Evolutionary conservation across 2,888 invertebrate species (phyloP).

Genomic region (Lochmaea crataegi): DNA sequence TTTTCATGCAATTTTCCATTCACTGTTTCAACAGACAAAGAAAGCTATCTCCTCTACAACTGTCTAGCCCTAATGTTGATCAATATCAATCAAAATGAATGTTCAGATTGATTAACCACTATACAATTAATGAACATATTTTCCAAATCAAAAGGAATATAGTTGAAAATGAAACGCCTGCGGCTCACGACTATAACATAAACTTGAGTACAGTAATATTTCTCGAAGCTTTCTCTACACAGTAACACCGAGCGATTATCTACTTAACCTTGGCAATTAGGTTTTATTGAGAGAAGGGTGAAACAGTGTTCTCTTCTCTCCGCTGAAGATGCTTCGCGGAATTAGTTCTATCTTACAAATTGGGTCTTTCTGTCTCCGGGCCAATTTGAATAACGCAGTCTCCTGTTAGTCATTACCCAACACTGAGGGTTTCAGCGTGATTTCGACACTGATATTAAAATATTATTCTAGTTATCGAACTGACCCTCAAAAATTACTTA

Average conservation of each 20-base stretch:
- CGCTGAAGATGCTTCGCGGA: constrained; percentile 20
- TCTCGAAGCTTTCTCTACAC: background rate
- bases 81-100: too few relatives aligned
- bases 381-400: constrained; percentile 36
- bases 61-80: too few relatives aligned
- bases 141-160: too few relatives aligned
- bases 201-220: background rate
- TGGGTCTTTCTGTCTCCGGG: constrained; percentile 30
- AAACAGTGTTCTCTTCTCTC: constrained; percentile 20
- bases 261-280: constrained; percentile 31
- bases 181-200: background rate
- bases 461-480: too few relatives aligned
- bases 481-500: too few relatives aligned
- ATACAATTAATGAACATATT: too few relatives aligned
- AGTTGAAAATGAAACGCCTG: background rate
- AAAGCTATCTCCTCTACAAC: too few relatives aligned
- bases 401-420: constrained; percentile 25
- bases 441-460: too few relatives aligned
- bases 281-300: constrained; percentile 27
- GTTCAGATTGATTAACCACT: too few relatives aligned
- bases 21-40: too few relatives aligned
- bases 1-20: too few relatives aligned
- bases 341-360: constrained; percentile 35
- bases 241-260: constrained; percentile 20
- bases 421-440: too few relatives aligned